Evolutionary conservation across 2,888 invertebrate species (phyloP), one percentile per base, ranked within the genome.

Genomic region (Clostera curtula): DNA sequence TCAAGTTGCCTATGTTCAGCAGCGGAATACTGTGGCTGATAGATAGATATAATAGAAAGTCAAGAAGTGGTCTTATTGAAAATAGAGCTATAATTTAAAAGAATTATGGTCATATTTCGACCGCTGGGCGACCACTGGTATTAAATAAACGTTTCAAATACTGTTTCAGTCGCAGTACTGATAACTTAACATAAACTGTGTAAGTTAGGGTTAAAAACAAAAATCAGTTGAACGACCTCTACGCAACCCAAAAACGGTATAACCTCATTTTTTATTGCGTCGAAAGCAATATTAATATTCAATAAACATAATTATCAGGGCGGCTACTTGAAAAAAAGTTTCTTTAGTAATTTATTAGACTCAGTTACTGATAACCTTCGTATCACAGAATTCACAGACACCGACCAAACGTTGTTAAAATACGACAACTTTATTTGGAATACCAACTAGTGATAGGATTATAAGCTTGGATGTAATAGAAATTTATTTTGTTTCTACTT

Each of bases 251-350:
- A 52, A 55, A 58, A 60, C 31, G 30, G 40, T 49, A 38, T 56
- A 62, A 55, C 59, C 58, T 54, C 43, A 48, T 51, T 64, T 58
- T 56, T 65, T 65, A 73, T 71, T 71, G 76, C 70, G 71, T 66
- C 58, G 50, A 53, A 56, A 62, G 50, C 55, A 56, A 35, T 35
- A 31, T 73, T 71, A 74, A 75, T 69, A 74, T 77, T 77, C 76
- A 79, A 76, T 77, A 76, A 76, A 67, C 64, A 66, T 40, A 34
- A 60, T 72, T 74, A 69, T 70, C 36, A 34, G 11, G 58, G 60
- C 74, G 77, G 75, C 55, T 45, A 65, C 56, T 43, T 67, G 43
- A 68, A 62, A 68, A 55, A 52, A 37, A 34, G 24, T 27, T 43
- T 51, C 40, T 44, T 45, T 36, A 35, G 39, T 57, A 70, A 74